Evolutionary conservation across 2,113 vertebrate genomes (phyloP), one percentile per base, ranked within the genome.

Genomic region (Taxidea taxus): DNA sequence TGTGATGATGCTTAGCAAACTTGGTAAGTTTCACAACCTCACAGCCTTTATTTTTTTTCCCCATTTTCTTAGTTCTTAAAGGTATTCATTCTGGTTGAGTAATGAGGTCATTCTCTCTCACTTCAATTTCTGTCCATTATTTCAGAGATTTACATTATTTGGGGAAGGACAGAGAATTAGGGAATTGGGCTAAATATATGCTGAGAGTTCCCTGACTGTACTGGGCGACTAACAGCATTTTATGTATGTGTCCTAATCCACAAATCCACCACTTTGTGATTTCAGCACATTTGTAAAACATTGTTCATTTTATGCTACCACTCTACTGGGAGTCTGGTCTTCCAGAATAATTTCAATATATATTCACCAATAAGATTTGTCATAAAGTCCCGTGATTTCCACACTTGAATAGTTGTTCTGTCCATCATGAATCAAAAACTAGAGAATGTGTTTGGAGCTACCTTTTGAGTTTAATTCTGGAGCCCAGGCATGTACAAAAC

Each of bases 401-500:
- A 7, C 14, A 47, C 31, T 72, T 15, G 1, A 64, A 64, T 20
- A 62, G 5, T 72, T 64, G n/a, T 77, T 66, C 4, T 0, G 39
- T 56, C 49, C 3, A 1, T 62, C 42, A 81, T n/a, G 13, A 13
- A 60, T 60, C 29, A 93, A 27, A 77, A 87, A 77, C 2, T 31
- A 87, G 18, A 68, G 37, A 11, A 15, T 39, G 47, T 68, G 74
- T 95, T 81, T 8, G 2, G 6, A 68, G 58, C 18, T 44, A 37
- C 12, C 3, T 62, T 93, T 97, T 90, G 10, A 25, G 10, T 96
- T 92, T 83, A 91, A 94, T 72, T 95, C n/a, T 83, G 56, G n/a
- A 91, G 42, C 34, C 1, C 39, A 77, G 23, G 3, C 21, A 90
- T 44, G 4, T 66, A n/a, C 18, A 58, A 74, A 92, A 81, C 4